phyloP scores from a whole-genome alignment of 2,888 invertebrate genomes.

The Dastarcus helophoroides region DNA sequence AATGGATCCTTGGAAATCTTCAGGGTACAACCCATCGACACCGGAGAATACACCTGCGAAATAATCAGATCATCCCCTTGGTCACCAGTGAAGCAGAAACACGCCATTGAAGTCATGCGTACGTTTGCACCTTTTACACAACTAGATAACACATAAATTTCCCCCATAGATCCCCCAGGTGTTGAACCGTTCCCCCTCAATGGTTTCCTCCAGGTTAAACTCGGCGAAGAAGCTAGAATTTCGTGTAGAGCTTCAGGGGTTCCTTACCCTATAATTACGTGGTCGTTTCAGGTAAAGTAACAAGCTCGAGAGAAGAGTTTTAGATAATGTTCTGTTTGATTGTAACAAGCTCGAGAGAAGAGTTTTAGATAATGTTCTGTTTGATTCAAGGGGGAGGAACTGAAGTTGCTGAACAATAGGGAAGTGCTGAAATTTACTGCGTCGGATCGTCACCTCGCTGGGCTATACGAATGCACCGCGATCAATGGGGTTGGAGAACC shows the following conservation, averaged over 20 bases:
- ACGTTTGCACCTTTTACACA: no score
- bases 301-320: conserved; percentile 5
- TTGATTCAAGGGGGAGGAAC: conserved; percentile 46
- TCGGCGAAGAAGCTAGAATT: conserved; percentile 65
- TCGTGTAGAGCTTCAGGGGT: conserved; percentile 61
- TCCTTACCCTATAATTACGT: conserved; percentile 60
- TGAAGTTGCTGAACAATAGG: conserved; percentile 49
- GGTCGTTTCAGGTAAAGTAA: conserved; percentile 44
- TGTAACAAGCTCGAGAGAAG: no score
- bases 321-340: conserved; percentile 6
- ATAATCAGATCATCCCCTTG: conserved; percentile 53
- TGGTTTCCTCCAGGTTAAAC: conserved; percentile 58
- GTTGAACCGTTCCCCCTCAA: conserved; percentile 54
- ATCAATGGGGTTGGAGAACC: conserved; percentile 66
- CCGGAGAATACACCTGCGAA: conserved; percentile 58
- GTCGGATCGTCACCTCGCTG: conserved; percentile 54
- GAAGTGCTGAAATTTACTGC: conserved; percentile 53
- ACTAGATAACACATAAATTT: no score
- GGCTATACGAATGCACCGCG: conserved; percentile 61
- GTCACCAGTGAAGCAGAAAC: conserved; percentile 58
- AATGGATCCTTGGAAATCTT: conserved; percentile 63
- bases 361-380: conserved; percentile 2
- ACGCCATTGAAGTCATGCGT: conserved; percentile 71
- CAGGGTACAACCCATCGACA: conserved; percentile 44
- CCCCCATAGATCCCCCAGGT: conserved; percentile 52